Base-by-base conservation (phyloP, 2,888 invertebrate genomes). In the Heliconius ethilla region DNA sequence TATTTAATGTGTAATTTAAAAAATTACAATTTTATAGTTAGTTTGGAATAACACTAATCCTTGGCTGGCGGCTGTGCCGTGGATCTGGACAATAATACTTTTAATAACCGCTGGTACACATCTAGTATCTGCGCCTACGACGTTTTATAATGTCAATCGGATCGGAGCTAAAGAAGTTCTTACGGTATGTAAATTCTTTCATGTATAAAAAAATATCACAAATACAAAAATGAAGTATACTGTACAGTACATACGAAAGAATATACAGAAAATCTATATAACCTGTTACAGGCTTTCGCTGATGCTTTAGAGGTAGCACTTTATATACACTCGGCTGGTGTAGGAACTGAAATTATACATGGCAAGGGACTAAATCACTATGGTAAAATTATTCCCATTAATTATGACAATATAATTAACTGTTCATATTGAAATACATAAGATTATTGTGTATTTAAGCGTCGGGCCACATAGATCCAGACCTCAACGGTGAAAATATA, bases 341-440 rank as follows among this genome's bases (percentile, higher is more conserved):
- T 90, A 18, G 94, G 94, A 63, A 90, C 93, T 22, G 94, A 94
- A 85, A 83, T 92, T 10, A 87, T 94, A 82, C 88, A 87, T 79
- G 94, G 94, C 76, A 94, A 94, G 87, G 93, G 91, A 79, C 84
- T 94, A 62, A 92, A 94, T 83, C 87, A 88, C 84, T 93, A 87
- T 82, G 93, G 94, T 94, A 86, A 18, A 25, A 15, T 25, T 40
- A 22, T 22, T 45, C 15, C 13, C 0, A 59, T 4, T 2, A 40
- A 40, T 40, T 40, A 40, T 11, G 40, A 3, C 7, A 15, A 33
- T 9, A 66, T 33, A 66, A 33, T 22, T 40, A n/a, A 25, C 15
- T 67, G 13, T 67, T 67, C 18, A 51, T 9, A 22, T 40, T 40
- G 11, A 70, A 18, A 27, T 45, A 70, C 2, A 33, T 72, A 55